Percentiles rank a stretch among this genome's conserved stretches.
These are phyloP conservation scores for Dasyurus viverrinus DNA, from an alignment of 2,113 vertebrate genomes.

Conservation along the genomic window DNA sequence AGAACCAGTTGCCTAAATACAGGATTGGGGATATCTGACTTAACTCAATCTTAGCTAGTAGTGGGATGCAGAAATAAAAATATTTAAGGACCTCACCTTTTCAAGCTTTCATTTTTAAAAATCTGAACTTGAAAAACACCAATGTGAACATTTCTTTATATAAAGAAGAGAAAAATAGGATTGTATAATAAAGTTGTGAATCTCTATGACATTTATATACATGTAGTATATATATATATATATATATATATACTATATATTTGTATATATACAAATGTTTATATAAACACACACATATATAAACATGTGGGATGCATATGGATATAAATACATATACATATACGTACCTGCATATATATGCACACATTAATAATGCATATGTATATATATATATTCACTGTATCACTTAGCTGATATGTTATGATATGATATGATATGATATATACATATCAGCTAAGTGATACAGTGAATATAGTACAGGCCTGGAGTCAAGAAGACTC, in stretches of 20 bases:
- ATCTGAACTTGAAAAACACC: background rate
- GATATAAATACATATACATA: background rate
- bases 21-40: background rate
- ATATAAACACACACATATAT: background rate
- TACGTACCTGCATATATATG: no score
- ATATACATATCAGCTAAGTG: no score
- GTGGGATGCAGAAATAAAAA: background rate
- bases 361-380: no score
- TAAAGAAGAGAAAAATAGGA: background rate
- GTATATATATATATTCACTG: no score
- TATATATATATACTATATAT: no score
- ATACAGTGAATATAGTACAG: no score
- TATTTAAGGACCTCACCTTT: background rate
- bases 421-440: no score
- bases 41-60: background rate
- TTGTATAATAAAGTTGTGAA: background rate
- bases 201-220: background rate
- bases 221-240: background rate
- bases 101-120: background rate
- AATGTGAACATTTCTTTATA: background rate
- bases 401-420: no score
- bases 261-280: background rate
- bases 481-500: no score
- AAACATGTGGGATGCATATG: background rate
- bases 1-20: background rate